Base-by-base conservation (phyloP, 2,888 invertebrate genomes). In the Anticlea derivata region DNA sequence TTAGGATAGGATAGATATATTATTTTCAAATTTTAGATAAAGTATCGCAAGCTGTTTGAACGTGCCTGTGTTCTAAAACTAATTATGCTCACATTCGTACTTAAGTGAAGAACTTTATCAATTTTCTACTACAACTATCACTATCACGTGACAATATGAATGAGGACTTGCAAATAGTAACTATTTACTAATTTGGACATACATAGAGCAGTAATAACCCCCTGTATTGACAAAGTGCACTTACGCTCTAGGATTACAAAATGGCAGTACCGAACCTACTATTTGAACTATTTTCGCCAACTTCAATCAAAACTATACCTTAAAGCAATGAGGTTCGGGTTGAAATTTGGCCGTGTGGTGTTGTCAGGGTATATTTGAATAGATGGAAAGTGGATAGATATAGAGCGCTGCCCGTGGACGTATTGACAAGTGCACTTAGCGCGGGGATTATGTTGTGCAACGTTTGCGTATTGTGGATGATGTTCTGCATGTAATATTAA, bases 351-450 rank as follows among this genome's bases (percentile, higher is more conserved):
- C 35, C 10, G 10, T 37, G 31, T 29, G n/a, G 12, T 37, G 30
- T 67, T 51, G 60, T 60, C 39, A 38, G 50, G 49, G 49, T n/a
- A 48, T 78, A 81, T 83, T 82, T 81, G 82, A 82, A 83, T 81
- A 78, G 73, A 77, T 75, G 55, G 68, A 72, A 66, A 71, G 69
- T 66, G 59, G 63, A 70, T 66, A 61, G 57, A 68, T 73, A 69
- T 66, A 65, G 65, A 73, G 67, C 61, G 64, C 65, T 61, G 62
- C 70, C 65, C 63, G 64, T 64, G 69, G 68, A 71, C 62, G 78
- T 83, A 86, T 86, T 85, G 86, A 86, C 85, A 83, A 85, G 85
- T 81, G 81, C 80, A 78, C 83, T 84, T 78, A 74, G 75, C 65
- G 66, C 70, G 75, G 70, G 83, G 84, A 86, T 87, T 86, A 85